These are phyloP conservation scores for Oligia fasciuncula DNA, from an alignment of 2,888 invertebrate species.

Conservation along the genomic window DNA sequence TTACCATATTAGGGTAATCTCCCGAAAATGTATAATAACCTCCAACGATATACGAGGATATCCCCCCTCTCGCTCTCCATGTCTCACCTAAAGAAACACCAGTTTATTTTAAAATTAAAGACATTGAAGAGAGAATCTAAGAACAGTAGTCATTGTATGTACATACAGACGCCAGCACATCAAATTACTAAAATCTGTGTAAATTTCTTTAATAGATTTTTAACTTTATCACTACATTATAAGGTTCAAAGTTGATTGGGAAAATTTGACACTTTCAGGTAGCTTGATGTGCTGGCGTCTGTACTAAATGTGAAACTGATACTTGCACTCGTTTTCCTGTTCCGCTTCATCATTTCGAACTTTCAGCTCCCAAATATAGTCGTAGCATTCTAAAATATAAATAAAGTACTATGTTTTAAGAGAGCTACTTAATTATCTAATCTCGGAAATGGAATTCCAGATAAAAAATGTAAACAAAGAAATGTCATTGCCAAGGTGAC, in stretches of 20 bases:
- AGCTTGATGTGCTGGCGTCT: too few species aligned
- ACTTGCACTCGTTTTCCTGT: conserved; percentile 68
- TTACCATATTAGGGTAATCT: conserved; percentile 50
- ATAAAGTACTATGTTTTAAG: not conserved
- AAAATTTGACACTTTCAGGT: too few species aligned
- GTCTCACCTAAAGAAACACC: conserved; percentile 13
- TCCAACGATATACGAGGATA: conserved; percentile 30
- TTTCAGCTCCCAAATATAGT: conserved; percentile 71
- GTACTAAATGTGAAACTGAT: not conserved
- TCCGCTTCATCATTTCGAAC: conserved; percentile 56
- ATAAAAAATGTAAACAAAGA: too few species aligned
- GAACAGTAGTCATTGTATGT: not conserved
- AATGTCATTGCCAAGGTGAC: too few species aligned
- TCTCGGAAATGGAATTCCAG: too few species aligned
- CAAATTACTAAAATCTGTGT: too few species aligned
- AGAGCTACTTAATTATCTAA: not conserved
- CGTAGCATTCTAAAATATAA: conserved; percentile 71
- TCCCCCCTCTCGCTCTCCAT: conserved; percentile 15
- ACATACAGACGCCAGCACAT: too few species aligned
- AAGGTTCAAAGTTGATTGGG: too few species aligned
- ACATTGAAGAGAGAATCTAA: not conserved
- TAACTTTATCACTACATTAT: too few species aligned
- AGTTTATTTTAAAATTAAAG: not conserved
- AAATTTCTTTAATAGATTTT: too few species aligned
- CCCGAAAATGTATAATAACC: conserved; percentile 40